Percentiles rank a stretch among this genome's conserved stretches.
These are phyloP conservation scores for Tetanocera ferruginea DNA, from an alignment of 2,888 invertebrate species.

Conservation along the genomic window DNA sequence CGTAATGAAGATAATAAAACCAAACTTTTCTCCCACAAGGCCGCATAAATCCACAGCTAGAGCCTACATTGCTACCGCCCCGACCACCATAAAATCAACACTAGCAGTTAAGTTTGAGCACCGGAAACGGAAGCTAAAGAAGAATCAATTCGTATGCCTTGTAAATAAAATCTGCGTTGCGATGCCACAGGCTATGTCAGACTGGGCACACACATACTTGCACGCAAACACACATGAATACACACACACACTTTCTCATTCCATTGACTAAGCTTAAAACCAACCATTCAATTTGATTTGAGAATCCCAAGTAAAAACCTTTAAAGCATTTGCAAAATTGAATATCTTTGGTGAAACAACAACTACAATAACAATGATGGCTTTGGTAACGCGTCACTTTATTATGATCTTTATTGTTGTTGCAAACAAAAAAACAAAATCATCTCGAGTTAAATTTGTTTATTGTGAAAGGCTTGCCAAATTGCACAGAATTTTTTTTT, in stretches of 20 bases:
- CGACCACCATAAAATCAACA: neutral
- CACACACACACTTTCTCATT: neutral
- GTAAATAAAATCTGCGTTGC: neutral
- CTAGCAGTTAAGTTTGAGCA: neutral
- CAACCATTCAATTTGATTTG: conserved; percentile 44
- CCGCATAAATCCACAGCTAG: neutral
- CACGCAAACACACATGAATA: conserved; percentile 13
- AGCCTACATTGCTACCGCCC: neutral
- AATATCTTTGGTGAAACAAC: neutral
- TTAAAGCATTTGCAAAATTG: neutral
- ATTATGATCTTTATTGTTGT: neutral
- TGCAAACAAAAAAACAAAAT: neutral
- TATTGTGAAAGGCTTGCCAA: too few species aligned
- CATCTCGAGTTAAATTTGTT: too few species aligned
- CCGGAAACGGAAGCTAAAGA: conserved; percentile 15
- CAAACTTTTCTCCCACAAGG: conserved; percentile 22
- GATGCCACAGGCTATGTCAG: neutral
- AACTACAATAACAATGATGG: neutral
- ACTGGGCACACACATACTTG: conserved; percentile 15
- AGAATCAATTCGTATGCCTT: conserved; percentile 19
- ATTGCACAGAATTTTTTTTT: too few species aligned
- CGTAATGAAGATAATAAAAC: conserved; percentile 47
- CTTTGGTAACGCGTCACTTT: neutral
- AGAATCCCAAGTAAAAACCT: conserved; percentile 37
- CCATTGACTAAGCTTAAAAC: conserved; percentile 29